Conservation (phyloP, 2,888 invertebrate genomes). For the Calliopum simillimum region DNA sequence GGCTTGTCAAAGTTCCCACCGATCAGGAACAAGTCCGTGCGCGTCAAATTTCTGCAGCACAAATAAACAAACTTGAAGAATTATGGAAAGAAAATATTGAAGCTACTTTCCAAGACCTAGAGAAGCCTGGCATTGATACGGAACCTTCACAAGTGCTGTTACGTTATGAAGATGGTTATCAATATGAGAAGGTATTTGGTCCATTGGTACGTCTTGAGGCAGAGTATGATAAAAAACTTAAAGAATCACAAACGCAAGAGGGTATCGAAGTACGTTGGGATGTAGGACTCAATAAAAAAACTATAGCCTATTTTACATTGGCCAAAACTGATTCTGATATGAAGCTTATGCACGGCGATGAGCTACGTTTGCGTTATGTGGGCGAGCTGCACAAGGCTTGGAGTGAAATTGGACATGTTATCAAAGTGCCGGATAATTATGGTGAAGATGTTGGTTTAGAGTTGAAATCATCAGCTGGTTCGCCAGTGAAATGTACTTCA, state of each 20-base stretch:
- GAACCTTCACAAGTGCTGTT: conserved; percentile 87
- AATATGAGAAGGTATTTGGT: conserved; percentile 98
- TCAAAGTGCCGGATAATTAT: conserved; percentile 94
- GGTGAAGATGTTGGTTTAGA: conserved; percentile 99
- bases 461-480: conserved; percentile 89
- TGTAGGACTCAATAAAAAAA: conserved; percentile 97
- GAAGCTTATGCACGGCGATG: conserved; percentile 99
- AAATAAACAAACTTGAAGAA: conserved; percentile 98
- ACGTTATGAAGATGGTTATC: conserved; percentile 98
- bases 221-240: conserved; percentile 96
- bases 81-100: conserved; percentile 99
- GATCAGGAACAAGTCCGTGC: conserved; percentile 97
- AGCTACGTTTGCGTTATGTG: conserved; percentile 89
- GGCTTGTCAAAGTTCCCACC: conserved; percentile 97
- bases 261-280: conserved; percentile 99
- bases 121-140: conserved; percentile 97
- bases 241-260: conserved; percentile 98
- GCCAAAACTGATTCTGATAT: conserved; percentile 98
- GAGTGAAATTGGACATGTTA: conserved; percentile 98
- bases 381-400: conserved; percentile 95
- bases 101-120: conserved; percentile 97
- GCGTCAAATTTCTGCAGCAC: conserved; percentile 95
- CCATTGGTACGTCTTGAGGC: conserved; percentile 97
- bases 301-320: conserved; percentile 96
- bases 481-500: conserved; percentile 92